Evolutionary conservation across 2,113 vertebrate species (phyloP).

Genomic region (Mionectes macconnelli): DNA sequence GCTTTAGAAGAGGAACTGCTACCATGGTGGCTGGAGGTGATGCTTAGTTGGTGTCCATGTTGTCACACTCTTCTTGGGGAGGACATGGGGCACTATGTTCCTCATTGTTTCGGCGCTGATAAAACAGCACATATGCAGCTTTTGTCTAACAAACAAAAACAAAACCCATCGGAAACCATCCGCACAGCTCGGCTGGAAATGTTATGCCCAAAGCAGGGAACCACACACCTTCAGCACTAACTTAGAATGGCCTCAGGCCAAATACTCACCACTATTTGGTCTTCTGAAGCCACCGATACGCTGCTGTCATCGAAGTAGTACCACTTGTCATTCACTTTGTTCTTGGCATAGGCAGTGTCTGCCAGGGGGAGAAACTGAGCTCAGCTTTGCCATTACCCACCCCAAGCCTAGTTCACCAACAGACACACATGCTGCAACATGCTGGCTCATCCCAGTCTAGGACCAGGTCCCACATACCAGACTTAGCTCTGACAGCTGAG

Average conservation of each 20-base stretch:
- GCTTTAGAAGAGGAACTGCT: conserved; percentile 14
- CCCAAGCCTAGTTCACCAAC: background rate
- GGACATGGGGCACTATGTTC: conserved; percentile 65
- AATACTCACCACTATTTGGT: conserved; percentile 94
- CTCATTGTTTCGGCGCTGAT: conserved; percentile 86
- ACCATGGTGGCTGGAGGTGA: background rate
- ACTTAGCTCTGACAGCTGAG: background rate
- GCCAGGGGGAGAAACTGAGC: conserved; percentile 41
- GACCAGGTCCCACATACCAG: background rate
- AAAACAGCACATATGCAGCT: conserved; percentile 95
- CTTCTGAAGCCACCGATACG: conserved; percentile 89
- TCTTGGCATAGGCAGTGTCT: conserved; percentile 95
- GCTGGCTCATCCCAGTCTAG: background rate
- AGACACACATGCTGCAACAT: background rate
- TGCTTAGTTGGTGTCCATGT: conserved; percentile 96
- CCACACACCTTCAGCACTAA: background rate
- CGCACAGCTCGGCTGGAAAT: background rate
- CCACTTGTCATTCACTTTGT: conserved; percentile 90
- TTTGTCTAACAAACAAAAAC: conserved; percentile 82
- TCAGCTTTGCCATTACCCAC: background rate
- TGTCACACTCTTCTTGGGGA: conserved; percentile 78
- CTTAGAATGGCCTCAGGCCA: background rate
- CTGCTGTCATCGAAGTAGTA: conserved; percentile 97
- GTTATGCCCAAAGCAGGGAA: background rate
- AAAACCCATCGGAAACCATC: background rate